Evolutionary conservation across 2,797 vertebrate species (phyloP).

Genomic region (Bucorvus abyssinicus): DNA sequence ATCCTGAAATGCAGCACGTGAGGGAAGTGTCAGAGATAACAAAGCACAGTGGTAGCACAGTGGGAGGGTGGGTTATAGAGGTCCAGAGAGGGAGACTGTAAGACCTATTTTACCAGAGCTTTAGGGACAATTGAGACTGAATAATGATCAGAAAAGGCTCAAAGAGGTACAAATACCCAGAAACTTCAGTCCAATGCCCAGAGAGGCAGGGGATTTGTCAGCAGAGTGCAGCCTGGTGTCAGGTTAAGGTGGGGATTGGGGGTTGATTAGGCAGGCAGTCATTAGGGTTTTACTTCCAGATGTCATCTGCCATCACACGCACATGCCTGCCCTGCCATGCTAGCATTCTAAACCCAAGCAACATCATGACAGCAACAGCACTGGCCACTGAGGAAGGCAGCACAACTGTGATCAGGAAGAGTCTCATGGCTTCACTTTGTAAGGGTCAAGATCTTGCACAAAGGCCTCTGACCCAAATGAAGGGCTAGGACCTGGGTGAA

Average conservation of each 20-base stretch:
- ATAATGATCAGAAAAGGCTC: not conserved
- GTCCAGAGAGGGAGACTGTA: not conserved
- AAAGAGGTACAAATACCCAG: not conserved
- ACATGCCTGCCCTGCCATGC: not conserved
- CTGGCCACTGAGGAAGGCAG: not conserved
- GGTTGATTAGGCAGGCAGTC: not conserved
- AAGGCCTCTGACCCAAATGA: not conserved
- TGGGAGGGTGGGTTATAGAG: not conserved
- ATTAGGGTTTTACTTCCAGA: not conserved
- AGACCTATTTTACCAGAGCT: not conserved
- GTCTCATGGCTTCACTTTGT: not conserved
- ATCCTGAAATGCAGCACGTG: constrained; percentile 70
- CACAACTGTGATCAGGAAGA: not conserved
- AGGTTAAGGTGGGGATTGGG: not conserved
- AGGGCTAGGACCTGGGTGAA: not conserved
- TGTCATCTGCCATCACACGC: not conserved
- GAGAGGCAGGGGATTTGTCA: not conserved
- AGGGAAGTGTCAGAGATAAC: not conserved
- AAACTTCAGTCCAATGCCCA: not conserved
- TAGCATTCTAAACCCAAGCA: not conserved
- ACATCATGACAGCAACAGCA: not conserved
- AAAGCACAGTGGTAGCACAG: not conserved
- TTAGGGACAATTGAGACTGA: not conserved
- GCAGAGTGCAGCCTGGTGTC: not conserved
- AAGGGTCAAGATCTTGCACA: not conserved